Conservation (phyloP, 1,140 invertebrate genomes). For the Drosophila pallidifrons region DNA sequence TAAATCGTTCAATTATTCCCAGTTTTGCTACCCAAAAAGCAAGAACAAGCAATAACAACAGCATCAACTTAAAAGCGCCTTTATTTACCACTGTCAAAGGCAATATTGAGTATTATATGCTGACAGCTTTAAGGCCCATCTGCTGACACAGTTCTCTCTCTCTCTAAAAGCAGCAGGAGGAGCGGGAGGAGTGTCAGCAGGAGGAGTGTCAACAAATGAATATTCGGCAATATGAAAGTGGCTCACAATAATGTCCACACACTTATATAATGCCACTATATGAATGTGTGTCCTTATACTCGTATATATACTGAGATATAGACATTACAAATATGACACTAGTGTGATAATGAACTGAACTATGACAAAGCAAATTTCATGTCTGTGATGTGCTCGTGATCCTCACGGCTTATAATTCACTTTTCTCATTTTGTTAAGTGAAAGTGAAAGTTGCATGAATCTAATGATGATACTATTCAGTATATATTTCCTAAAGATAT, state of each 20-base stretch:
- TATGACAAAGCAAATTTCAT: slow-evolving; percentile 8
- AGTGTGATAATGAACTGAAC: slow-evolving; percentile 51
- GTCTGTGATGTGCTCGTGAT: slow-evolving; percentile 30
- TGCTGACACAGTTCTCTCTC: slow-evolving; percentile 40
- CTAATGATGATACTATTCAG: no score
- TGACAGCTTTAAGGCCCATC: slow-evolving; percentile 51
- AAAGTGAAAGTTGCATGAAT: no score
- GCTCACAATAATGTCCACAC: slow-evolving; percentile 35
- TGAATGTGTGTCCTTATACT: neutral
- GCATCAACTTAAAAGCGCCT: slow-evolving; percentile 24
- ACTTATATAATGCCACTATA: slow-evolving; percentile 8
- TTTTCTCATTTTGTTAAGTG: neutral
- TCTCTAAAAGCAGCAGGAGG: neutral
- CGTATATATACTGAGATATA: neutral
- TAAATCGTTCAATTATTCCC: slow-evolving; percentile 50
- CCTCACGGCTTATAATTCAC: neutral
- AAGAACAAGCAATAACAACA: slow-evolving; percentile 8
- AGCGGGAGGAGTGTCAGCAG: slow-evolving; percentile 24
- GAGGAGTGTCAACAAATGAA: slow-evolving; percentile 46
- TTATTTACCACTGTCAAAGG: slow-evolving; percentile 33
- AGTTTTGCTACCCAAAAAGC: slow-evolving; percentile 5
- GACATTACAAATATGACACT: slow-evolving; percentile 36
- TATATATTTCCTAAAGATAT: no score
- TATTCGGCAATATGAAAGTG: slow-evolving; percentile 53
- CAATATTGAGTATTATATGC: slow-evolving; percentile 51